Base-by-base conservation (phyloP, 2,797 vertebrate species). In the Pempheris klunzingeri region DNA sequence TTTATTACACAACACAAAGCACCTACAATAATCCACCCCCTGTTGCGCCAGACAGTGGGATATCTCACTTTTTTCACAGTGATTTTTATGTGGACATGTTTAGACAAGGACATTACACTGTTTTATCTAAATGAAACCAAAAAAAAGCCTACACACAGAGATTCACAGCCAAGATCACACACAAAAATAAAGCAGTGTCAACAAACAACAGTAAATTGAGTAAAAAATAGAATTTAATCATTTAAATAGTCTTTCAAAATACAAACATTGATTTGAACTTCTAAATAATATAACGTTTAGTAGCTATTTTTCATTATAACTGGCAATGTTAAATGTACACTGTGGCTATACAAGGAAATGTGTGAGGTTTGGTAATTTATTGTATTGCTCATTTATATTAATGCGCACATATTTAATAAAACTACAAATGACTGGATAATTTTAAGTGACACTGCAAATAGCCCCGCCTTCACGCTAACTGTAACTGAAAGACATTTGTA, bases 201-300 rank as follows among this genome's bases (percentile, higher is more conserved):
- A 95, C 93, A 93, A 95, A 95, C 93, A 92, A 95, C 93, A 90
- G 89, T 92, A 95, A 94, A 95, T 94, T 92, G 93, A 95, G 95
- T 96, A 96, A 95, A 96, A 96, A 96, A 96, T 96, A 96, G 93
- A 95, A 94, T 96, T 96, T 95, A 95, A 95, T 96, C 90, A 94
- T 95, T 96, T 95, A 96, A 95, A 95, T 95, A 95, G 91, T 94
- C 91, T 93, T 95, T 94, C 92, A 91, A 94, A 96, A 95, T 96
- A 96, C 94, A 96, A 96, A 95, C 94, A 95, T 94, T 94, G 93
- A 95, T 95, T 92, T 91, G 87, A 93, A 94, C 89, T 84, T 93
- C 92, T 95, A 93, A 93, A 94, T 95, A 93, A 92, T 93, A 94
- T 90, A 92, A 92, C 90, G 79, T 91, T 93, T 90, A 92, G 89